phyloP scores from a whole-genome alignment of 1,140 invertebrate genomes.

The Leptestheria dahalacensis region DNA sequence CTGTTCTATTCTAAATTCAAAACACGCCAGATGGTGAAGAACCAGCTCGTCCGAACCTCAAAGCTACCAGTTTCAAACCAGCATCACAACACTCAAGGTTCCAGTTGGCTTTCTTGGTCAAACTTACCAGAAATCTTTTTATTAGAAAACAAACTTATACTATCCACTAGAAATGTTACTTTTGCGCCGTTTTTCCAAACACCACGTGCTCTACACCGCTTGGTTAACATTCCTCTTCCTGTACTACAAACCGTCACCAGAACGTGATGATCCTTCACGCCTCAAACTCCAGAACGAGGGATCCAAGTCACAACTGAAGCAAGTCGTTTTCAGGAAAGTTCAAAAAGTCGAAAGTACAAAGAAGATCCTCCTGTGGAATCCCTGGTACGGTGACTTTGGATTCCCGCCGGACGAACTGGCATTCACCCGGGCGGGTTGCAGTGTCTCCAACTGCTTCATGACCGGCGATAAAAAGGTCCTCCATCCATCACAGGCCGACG shows the following conservation, averaged over 20 bases:
- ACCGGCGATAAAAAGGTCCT: background rate
- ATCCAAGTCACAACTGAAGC: background rate
- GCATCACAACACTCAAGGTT: too few species aligned
- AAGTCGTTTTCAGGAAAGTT: background rate
- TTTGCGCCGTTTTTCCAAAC: background rate
- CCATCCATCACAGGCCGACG: background rate
- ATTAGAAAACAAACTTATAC: too few species aligned
- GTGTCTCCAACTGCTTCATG: slow-evolving; percentile 1
- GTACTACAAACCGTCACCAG: background rate
- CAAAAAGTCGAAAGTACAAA: background rate
- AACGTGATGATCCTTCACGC: too few species aligned
- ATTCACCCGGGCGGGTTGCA: background rate
- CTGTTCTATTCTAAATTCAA: too few species aligned
- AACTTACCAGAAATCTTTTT: too few species aligned
- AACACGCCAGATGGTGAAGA: too few species aligned
- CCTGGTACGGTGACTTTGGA: slow-evolving; percentile 7
- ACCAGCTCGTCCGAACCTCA: too few species aligned
- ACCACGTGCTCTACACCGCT: background rate
- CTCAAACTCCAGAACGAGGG: background rate
- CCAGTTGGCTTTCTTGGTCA: too few species aligned
- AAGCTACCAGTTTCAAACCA: too few species aligned
- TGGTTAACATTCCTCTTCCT: background rate
- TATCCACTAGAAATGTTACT: too few species aligned
- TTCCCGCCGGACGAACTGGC: background rate
- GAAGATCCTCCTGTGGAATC: slow-evolving; percentile 8